These are phyloP conservation scores for Rhizoglyphus robini DNA, from an alignment of 1,140 invertebrate genomes.

Conservation along the genomic window DNA sequence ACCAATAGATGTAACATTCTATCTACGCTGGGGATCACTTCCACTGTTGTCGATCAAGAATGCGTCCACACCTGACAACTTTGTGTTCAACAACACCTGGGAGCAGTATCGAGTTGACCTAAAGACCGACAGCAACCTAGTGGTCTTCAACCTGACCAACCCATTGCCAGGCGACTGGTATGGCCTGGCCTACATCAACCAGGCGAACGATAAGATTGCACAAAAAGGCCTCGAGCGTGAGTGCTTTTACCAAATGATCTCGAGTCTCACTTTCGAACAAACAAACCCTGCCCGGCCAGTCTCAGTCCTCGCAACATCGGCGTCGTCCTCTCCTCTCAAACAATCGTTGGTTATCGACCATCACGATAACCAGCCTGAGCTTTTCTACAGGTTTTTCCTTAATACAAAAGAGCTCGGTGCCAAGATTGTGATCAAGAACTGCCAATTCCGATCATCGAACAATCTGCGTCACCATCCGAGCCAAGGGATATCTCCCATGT, in stretches of 20 bases:
- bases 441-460: not conserved
- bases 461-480: not conserved
- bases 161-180: constrained; percentile 63
- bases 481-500: no score
- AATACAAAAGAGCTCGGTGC: not conserved
- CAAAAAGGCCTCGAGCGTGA: constrained; percentile 17
- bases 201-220: constrained; percentile 6
- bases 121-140: constrained; percentile 18
- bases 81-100: constrained; percentile 36
- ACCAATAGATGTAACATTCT: constrained; percentile 17
- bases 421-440: constrained; percentile 6
- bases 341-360: not conserved
- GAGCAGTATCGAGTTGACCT: constrained; percentile 23
- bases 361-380: not conserved
- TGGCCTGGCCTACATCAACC: constrained; percentile 41
- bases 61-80: constrained; percentile 44
- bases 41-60: constrained; percentile 61
- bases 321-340: not conserved
- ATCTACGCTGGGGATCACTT: constrained; percentile 50
- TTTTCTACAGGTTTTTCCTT: constrained; percentile 13
- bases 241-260: constrained; percentile 8
- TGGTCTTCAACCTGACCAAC: constrained; percentile 24
- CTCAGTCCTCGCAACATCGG: not conserved
- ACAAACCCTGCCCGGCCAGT: not conserved
- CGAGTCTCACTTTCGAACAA: not conserved